Conservation (phyloP, 1,140 invertebrate species). For the Pentalonia nigronervosa region DNA sequence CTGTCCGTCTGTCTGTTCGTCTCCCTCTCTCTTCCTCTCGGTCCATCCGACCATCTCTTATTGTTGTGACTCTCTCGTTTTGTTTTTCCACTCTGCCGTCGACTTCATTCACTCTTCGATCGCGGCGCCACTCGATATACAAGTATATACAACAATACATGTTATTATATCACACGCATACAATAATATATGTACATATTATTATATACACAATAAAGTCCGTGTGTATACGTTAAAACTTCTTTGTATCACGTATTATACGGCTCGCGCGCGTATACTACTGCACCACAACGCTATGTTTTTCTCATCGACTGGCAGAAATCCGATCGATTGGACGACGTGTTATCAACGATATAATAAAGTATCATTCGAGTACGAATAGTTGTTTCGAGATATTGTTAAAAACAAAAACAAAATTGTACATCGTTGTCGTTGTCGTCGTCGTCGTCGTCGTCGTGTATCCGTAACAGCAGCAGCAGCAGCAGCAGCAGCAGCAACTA, state of each 20-base stretch:
- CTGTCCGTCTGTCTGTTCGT: background rate
- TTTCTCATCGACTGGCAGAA: background rate
- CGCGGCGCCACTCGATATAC: slow-evolving; percentile 3
- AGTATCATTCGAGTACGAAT: background rate
- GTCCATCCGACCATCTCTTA: background rate
- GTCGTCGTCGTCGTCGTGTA: background rate
- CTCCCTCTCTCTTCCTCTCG: background rate
- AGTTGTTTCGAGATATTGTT: background rate
- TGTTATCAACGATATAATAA: background rate
- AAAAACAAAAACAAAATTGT: background rate
- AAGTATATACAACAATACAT: background rate
- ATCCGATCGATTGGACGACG: background rate
- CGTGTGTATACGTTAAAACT: background rate
- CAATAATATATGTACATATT: background rate
- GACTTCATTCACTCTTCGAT: background rate
- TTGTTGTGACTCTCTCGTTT: background rate
- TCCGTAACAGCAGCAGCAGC: background rate
- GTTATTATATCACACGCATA: slow-evolving; percentile 6
- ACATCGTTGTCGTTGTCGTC: background rate
- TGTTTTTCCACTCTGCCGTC: background rate
- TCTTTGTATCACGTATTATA: background rate
- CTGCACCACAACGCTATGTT: no score
- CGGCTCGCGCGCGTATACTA: no score
- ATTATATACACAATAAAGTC: background rate
- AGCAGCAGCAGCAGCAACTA: background rate